These are phyloP conservation scores for Galago senegalensis DNA, from an alignment of 2,797 vertebrate genomes.

Conservation along the genomic window DNA sequence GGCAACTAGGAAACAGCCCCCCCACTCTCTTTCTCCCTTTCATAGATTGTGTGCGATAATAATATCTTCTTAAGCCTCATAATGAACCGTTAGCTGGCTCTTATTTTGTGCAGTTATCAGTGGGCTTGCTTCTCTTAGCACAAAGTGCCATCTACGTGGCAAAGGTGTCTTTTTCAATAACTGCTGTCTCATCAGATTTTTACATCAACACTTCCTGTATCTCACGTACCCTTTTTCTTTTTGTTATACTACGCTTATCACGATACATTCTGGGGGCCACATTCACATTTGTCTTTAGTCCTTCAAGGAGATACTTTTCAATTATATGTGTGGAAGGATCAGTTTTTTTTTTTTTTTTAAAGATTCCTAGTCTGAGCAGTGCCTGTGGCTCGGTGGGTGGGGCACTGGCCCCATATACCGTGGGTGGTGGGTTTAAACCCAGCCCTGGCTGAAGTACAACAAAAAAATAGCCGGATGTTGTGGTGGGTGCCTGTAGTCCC, in stretches of 20 bases:
- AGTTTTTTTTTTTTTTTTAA: not conserved
- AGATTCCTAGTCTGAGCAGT: not conserved
- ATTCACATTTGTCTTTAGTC: not conserved
- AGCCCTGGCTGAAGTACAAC: too few species aligned
- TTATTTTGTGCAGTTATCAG: not conserved
- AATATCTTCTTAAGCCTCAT: not conserved
- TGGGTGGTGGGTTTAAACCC: too few species aligned
- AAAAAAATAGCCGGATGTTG: too few species aligned
- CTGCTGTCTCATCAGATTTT: not conserved
- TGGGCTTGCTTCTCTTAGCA: not conserved
- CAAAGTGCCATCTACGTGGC: not conserved
- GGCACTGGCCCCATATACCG: too few species aligned
- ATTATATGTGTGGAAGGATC: not conserved
- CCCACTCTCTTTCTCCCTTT: not conserved
- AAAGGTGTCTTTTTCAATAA: not conserved
- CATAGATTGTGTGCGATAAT: not conserved
- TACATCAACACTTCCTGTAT: not conserved
- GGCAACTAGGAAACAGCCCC: not conserved
- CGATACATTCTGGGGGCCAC: not conserved
- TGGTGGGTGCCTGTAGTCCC: too few species aligned
- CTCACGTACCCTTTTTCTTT: not conserved
- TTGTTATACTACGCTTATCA: not conserved
- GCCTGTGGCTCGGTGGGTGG: too few species aligned
- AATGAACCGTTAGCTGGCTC: not conserved
- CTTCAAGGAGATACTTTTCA: not conserved